Percentiles rank a stretch among this genome's conserved stretches.
phyloP scores from a whole-genome alignment of 2,113 vertebrate genomes.

The Phodopus roborovskii region DNA sequence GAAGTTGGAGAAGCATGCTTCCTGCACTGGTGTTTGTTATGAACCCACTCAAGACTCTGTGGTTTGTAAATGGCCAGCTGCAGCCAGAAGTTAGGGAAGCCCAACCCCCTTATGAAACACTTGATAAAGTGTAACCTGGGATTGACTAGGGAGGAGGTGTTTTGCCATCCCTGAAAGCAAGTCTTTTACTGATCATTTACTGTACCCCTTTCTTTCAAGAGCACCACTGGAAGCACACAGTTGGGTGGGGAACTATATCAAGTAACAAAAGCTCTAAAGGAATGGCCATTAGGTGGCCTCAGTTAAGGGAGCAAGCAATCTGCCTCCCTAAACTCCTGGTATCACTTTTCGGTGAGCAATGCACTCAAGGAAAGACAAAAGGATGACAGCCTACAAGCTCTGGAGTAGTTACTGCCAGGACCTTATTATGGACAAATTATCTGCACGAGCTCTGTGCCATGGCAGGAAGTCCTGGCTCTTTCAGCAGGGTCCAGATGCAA shows the following conservation, averaged over 20 bases:
- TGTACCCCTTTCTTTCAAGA: constrained; percentile 1
- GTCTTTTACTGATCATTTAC: constrained; percentile 12
- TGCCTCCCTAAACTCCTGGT: constrained; percentile 5
- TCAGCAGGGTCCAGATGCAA: constrained; percentile 12
- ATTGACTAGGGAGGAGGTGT: background rate
- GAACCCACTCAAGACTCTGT: background rate
- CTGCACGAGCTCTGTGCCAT: background rate
- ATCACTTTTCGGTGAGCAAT: constrained; percentile 15
- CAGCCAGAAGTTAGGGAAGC: background rate
- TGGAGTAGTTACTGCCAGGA: background rate
- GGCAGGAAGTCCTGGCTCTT: background rate
- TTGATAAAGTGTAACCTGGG: constrained; percentile 29
- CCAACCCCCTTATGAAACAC: background rate
- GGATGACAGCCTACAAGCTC: background rate
- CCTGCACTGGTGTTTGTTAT: background rate
- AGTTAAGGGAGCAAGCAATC: constrained; percentile 28
- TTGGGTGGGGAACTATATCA: background rate
- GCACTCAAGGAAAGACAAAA: constrained; percentile 39
- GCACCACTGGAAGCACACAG: constrained; percentile 44
- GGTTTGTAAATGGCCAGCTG: background rate
- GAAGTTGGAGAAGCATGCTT: background rate
- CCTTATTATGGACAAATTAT: background rate
- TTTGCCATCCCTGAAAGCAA: background rate
- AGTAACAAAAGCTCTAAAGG: constrained; percentile 45
- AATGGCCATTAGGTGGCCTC: constrained; percentile 33